Base-by-base conservation (phyloP, 2,113 vertebrate species). In the Perca flavescens region DNA sequence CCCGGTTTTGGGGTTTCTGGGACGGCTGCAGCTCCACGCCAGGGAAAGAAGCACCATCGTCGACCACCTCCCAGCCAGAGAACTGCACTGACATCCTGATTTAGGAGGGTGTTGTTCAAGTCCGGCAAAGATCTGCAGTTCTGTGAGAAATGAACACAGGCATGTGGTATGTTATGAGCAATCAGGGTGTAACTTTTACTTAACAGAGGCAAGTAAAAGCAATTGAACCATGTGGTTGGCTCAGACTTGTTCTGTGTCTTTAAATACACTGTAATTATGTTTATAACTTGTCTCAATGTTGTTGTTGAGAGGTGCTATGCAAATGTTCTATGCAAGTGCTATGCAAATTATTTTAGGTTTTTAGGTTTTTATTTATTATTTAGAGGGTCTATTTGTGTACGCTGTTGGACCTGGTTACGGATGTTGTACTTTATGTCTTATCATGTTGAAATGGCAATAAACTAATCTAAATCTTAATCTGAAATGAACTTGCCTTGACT, bases 31-130 rank as follows among this genome's bases (percentile, higher is more conserved):
- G 69, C 58, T 60, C 34, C 61, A 74, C 77, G 8, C 84, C 80
- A 12, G 74, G 16, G 36, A 68, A 74, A n/a, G 82, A 87, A 5
- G 82, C 74, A 3, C 87, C 87, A 34, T 89, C 89, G 0, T 92
- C 80, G 0, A 80, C 57, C 80, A 89, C 87, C 28, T 86, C 85
- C 91, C 88, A 90, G 49, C 91, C 91, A 22, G 56, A 62, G 76
- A 87, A 92, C 36, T 75, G 25, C 36, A 92, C 52, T 1, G 79
- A 77, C 87, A 91, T 92, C 47, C 50, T 77, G 64, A 28, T 52
- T 17, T 6, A 21, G 2, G 5, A 34, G 21, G 31, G 25, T 63
- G 28, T 16, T 64, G 40, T 31, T 50, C 16, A 4, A 4, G 46
- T 31, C 8, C 34, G 0, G n/a, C 0, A 7, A 16, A 67, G 4